Base-by-base conservation (phyloP, 2,113 vertebrate species). In the Menura novaehollandiae region DNA sequence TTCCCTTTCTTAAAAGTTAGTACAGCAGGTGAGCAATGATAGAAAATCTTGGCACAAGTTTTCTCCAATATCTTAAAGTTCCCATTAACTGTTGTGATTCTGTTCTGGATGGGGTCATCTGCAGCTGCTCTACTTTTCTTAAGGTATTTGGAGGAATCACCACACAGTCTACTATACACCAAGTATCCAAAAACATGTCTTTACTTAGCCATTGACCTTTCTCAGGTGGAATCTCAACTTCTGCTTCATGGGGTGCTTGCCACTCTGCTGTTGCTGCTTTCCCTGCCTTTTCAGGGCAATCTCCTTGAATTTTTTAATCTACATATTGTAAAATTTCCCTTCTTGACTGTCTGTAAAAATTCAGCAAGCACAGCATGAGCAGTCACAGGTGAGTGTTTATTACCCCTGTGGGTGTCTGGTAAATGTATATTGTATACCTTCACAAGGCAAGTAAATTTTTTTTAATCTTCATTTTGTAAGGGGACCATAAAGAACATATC, bases 1-100 rank as follows among this genome's bases (percentile, higher is more conserved):
- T 62, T 86, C 15, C 0, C 0, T 68, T 62, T 43, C 9, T 7
- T 9, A 21, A 68, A 55, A 49, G 5, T 28, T 27, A 80, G 23
- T 26, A 26, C 4, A 30, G 27, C 37, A 46, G 47, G 5, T 24
- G 20, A 62, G 22, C 4, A 49, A 33, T 33, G 30, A 62, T 12
- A 28, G 22, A 80, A 43, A 37, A 68, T 24, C 35, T 41, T 35
- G 15, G 27, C 20, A 81, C 9, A 67, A 56, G 5, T 55, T 81
- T 55, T 43, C 47, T 55, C 19, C 43, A 21, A 3, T 51, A n/a
- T 37, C 19, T 27, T 55, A 33, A 49, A 80, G 27, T 75, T 86
- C 15, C 37, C 11, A 43, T 49, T 37, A 55, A 17, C 35, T 15
- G 26, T 28, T 55, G 3, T 23, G 74, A 62, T 55, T 60, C 22